Base-by-base conservation (phyloP, 1,140 invertebrate species). In the Drosophila nigrodunni region DNA sequence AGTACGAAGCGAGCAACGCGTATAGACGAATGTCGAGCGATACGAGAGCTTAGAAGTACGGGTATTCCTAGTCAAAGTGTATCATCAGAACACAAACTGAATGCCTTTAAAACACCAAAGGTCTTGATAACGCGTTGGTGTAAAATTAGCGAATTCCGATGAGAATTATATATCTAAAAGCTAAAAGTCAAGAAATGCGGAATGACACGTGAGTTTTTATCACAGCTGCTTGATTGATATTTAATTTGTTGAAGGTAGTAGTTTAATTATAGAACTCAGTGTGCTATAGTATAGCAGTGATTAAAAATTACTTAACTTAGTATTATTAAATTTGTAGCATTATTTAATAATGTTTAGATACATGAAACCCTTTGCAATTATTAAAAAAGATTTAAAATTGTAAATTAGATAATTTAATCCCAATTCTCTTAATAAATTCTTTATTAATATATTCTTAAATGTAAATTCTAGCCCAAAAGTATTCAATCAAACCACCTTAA, bases 21-120 rank as follows among this genome's bases (percentile, higher is more conserved):
- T 39, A 61, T 41, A 60, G 77, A 54, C 66, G 58, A 69, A 43
- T 74, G 72, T 57, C 35, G 37, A 54, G 49, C 58, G 65, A 83
- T 83, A 80, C 80, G 55, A 60, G 7, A 15, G 57, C 21, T 44
- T 59, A 13, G 4, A 8, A 25, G 41, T 30, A 46, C 13, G 55
- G 18, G 43, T 46, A 34, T 35, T 54, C 25, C 34, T 21, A 54
- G 39, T 71, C 13, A 75, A 62, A 49, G 39, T 65, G 7, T 37
- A 60, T 44, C 25, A 68, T 44, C 58, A 34, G 61, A 18, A 15
- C 13, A 43, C 25, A 78, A 82, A 78, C 74, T 67, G 61, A 82
- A 74, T 59, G 77, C 55, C 43, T 47, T 73, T 7, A 37, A 18
- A 30, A 71, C 37, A 10, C 9, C 35, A 54, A n/a, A 39, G 11